A percentile compares a stretch with the other conserved stretches of the same genome.
These are phyloP conservation scores for Poeciliopsis occidentalis DNA, from an alignment of 2,113 vertebrate species.

Conservation along the genomic window DNA sequence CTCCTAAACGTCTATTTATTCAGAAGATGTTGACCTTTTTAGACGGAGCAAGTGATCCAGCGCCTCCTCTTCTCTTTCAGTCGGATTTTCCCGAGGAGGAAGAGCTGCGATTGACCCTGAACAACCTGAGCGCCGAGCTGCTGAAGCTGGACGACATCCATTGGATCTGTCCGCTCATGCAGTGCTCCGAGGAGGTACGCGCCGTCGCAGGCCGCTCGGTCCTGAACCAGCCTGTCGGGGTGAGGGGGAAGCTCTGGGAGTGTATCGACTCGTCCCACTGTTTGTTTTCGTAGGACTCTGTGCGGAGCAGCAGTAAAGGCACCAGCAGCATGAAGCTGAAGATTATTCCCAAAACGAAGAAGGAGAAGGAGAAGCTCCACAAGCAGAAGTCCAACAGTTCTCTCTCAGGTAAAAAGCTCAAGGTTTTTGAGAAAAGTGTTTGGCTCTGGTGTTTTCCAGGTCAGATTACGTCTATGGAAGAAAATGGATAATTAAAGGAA, in stretches of 20 bases:
- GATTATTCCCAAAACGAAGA: constrained; percentile 88
- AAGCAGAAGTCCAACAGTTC: constrained; percentile 87
- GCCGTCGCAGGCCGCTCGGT: not conserved
- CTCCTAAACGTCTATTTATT: too few relatives aligned
- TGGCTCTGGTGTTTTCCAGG: not conserved
- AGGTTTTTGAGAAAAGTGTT: too few relatives aligned
- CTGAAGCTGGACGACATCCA: constrained; percentile 88
- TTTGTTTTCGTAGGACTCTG: constrained; percentile 74
- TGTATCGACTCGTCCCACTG: not conserved
- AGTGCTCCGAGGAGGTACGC: constrained; percentile 86
- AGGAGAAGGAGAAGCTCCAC: constrained; percentile 86
- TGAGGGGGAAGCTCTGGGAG: not conserved
- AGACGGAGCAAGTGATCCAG: not conserved
- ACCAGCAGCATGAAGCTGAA: constrained; percentile 88
- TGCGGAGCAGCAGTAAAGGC: constrained; percentile 78
- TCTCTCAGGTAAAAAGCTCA: constrained; percentile 81
- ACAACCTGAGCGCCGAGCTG: constrained; percentile 84
- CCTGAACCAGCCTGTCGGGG: not conserved
- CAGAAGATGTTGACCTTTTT: not conserved
- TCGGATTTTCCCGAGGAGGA: constrained; percentile 84
- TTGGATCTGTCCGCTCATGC: constrained; percentile 88
- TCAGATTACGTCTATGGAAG: not conserved
- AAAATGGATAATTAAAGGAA: not conserved
- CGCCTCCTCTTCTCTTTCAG: constrained; percentile 57
- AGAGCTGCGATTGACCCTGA: constrained; percentile 80